Evolutionary conservation across 2,888 invertebrate species (phyloP).

Genomic region (Papilio demoleus): DNA sequence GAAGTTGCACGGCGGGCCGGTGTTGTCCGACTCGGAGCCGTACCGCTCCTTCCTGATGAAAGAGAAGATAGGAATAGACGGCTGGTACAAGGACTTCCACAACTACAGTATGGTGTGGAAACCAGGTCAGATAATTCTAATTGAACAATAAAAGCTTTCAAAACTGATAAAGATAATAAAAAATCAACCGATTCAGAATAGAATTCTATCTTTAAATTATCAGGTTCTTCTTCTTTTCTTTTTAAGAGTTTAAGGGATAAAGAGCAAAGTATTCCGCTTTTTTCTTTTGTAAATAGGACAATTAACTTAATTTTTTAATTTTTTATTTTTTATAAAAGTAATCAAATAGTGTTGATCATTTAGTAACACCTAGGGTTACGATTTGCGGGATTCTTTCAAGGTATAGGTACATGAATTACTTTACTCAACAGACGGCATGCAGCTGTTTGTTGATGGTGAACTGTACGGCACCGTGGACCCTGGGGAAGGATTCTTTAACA

Average conservation of each 20-base stretch:
- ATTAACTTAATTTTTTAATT: too few species aligned
- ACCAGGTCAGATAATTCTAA: constrained; percentile 63
- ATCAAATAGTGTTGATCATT: not conserved
- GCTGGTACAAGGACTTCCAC: constrained; percentile 86
- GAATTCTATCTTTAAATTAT: too few species aligned
- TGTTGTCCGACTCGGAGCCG: constrained; percentile 70
- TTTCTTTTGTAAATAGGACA: too few species aligned
- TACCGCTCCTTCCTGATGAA: constrained; percentile 69
- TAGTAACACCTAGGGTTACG: too few species aligned
- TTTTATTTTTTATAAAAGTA: too few species aligned
- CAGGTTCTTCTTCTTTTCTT: too few species aligned
- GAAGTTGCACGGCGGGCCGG: constrained; percentile 68
- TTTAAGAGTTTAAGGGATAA: too few species aligned
- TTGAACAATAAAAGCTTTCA: too few species aligned
- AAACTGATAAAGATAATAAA: too few species aligned
- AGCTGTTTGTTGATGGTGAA: constrained; percentile 77
- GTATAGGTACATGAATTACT: not conserved
- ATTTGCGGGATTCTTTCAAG: not conserved
- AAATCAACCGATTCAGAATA: too few species aligned
- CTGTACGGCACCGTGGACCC: constrained; percentile 75
- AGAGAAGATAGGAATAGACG: constrained; percentile 69
- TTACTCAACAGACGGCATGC: constrained; percentile 72
- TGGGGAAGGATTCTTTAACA: constrained; percentile 71
- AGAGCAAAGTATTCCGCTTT: too few species aligned
- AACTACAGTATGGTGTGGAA: constrained; percentile 88